phyloP scores from a whole-genome alignment of 2,797 vertebrate genomes.

The Danio kyathit region DNA sequence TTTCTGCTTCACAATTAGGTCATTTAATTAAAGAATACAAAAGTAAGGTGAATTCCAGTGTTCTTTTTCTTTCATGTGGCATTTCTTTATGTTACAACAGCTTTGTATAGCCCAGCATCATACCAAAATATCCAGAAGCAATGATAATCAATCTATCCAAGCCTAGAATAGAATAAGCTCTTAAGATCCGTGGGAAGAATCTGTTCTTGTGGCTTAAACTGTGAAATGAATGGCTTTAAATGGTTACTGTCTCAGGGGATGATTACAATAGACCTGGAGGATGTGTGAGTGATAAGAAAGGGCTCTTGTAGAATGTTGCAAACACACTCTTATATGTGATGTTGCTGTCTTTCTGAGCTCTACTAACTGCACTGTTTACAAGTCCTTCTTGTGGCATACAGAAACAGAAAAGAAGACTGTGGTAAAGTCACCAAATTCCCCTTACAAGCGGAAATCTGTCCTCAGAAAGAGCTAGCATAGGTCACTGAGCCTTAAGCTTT shows the following conservation, averaged over 20 bases:
- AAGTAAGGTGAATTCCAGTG: background rate
- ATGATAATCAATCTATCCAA: conserved; percentile 39
- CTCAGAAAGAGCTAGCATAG: background rate
- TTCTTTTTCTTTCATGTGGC: background rate
- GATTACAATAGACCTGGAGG: conserved; percentile 39
- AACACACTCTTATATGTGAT: conserved; percentile 26
- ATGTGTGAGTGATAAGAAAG: conserved; percentile 10
- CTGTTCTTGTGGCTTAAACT: conserved; percentile 46
- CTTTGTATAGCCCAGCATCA: conserved; percentile 10
- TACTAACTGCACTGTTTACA: conserved; percentile 5
- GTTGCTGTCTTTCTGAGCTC: conserved; percentile 16
- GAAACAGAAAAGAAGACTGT: background rate
- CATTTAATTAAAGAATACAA: no score
- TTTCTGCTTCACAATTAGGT: no score
- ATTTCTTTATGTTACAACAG: conserved; percentile 9
- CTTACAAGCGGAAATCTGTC: background rate
- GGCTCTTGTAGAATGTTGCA: conserved; percentile 25
- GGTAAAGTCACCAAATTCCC: background rate
- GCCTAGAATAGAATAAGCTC: conserved; percentile 27
- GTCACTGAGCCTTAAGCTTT: conserved; percentile 2
- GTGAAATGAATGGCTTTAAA: conserved; percentile 49
- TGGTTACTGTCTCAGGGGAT: conserved; percentile 38
- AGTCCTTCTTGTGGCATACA: background rate
- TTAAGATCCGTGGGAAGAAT: conserved; percentile 52
- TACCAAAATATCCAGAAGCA: conserved; percentile 7